Percentiles rank a stretch among this genome's conserved stretches.
phyloP scores from a whole-genome alignment of 2,888 invertebrate species.

The Crepidodera aurea region DNA sequence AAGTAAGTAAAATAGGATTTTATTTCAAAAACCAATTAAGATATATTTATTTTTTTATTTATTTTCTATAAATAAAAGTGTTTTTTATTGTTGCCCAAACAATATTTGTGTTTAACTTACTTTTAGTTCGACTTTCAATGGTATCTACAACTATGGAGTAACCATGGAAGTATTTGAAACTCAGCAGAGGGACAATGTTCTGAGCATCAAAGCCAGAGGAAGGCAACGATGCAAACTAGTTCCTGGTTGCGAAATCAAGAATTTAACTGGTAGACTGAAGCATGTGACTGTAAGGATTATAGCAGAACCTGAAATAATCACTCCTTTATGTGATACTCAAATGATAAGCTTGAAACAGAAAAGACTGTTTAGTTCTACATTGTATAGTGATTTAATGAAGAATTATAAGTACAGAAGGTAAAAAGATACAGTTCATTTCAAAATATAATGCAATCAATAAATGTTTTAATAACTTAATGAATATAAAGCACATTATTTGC shows the following conservation, averaged over 20 bases:
- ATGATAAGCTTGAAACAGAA: slow-evolving; percentile 62
- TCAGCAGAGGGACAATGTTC: slow-evolving; percentile 65
- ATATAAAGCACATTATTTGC: too few relatives aligned
- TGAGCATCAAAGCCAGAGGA: slow-evolving; percentile 75
- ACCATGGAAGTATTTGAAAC: slow-evolving; percentile 75
- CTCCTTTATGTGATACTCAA: slow-evolving; percentile 64
- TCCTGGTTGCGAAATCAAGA: slow-evolving; percentile 54
- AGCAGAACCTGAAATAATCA: slow-evolving; percentile 70
- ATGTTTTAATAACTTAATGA: too few relatives aligned
- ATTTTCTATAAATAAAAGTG: too few relatives aligned
- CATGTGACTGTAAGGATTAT: slow-evolving; percentile 72
- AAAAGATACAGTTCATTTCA: too few relatives aligned
- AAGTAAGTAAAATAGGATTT: slow-evolving; percentile 55
- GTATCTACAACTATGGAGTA: slow-evolving; percentile 64
- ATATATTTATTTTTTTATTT: too few relatives aligned
- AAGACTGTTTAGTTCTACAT: slow-evolving; percentile 52
- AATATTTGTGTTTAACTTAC: neutral
- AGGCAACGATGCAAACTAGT: slow-evolving; percentile 77
- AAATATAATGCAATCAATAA: too few relatives aligned
- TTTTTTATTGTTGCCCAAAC: too few relatives aligned
- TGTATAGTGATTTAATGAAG: slow-evolving; percentile 50
- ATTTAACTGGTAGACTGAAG: slow-evolving; percentile 59
- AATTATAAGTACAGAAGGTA: slow-evolving; percentile 57
- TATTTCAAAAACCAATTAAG: neutral
- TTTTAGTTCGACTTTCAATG: slow-evolving; percentile 30